Base-by-base conservation (phyloP, 2,113 vertebrate species). In the Eolophus roseicapilla region DNA sequence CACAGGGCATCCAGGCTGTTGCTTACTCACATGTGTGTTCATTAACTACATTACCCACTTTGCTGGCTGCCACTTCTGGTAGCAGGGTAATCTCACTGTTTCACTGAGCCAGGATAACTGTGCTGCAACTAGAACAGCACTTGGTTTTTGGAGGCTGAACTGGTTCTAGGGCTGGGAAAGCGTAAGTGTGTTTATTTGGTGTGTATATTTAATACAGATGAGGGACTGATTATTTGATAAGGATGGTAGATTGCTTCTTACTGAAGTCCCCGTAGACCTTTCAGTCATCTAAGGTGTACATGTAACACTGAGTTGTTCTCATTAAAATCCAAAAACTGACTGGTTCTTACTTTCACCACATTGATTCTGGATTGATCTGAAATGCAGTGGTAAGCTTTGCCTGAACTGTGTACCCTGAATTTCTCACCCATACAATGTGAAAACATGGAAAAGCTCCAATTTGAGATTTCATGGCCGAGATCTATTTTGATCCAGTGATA, bases 41-140 rank as follows among this genome's bases (percentile, higher is more conserved):
- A 1, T 23, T 17, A 67, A 25, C 59, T 82, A 5, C 41, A 33
- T 37, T 13, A 52, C 39, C 11, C 13, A 5, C 73, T 85, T 55
- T 28, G 3, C 16, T 80, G 50, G 20, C 14, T 5, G 1, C 8
- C 0, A 0, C 19, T 35, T 55, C 71, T 57, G 12, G 21, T 49
- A 41, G 41, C 0, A 3, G 7, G 4, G 6, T 23, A 57, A 11
- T 20, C 7, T 63, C 31, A 7, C 28, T 62, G 2, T 63, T 86
- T 63, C 60, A 75, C 50, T 85, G n/a, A 27, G 17, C 39, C 63
- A 17, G 17, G 41, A 33, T 60, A 59, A 57, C 27, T 1, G 23
- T 73, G 41, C 57, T 90, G 57, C 41, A 82, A 65, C 9, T 25
- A 59, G 39, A 69, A 33, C 10, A 55, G 25, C 3, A 4, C 39